A percentile compares a stretch with the other conserved stretches of the same genome.
Evolutionary conservation across 2,113 vertebrate genomes (phyloP).

Genomic region (Megaceryle maxima): DNA sequence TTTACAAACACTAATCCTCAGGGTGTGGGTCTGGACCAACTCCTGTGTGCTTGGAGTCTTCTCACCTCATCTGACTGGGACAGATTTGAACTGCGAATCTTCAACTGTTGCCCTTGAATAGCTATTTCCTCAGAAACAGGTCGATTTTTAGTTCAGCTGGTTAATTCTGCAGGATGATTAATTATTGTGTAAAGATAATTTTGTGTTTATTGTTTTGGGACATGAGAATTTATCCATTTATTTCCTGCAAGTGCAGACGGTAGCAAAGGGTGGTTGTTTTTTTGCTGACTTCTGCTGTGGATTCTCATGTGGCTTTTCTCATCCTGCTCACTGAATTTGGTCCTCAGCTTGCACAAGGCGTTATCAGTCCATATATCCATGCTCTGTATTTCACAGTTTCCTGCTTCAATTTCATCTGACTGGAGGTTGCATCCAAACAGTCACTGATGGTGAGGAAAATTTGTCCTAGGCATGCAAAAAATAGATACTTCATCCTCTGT

Average conservation of each 20-base stretch:
- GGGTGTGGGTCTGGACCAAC: not conserved
- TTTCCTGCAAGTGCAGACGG: not conserved
- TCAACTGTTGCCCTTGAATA: not conserved
- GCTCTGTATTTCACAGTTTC: not conserved
- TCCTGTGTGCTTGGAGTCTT: not conserved
- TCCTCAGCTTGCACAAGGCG: not conserved
- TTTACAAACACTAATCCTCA: not conserved
- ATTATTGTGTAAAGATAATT: not conserved
- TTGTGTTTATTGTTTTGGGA: conserved; percentile 13
- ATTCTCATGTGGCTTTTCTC: not conserved
- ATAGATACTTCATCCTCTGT: not conserved
- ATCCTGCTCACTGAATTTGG: not conserved
- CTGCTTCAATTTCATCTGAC: not conserved
- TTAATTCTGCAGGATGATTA: conserved; percentile 7
- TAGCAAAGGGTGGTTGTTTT: not conserved
- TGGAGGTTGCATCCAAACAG: not conserved
- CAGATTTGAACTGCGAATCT: not conserved
- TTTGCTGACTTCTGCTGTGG: not conserved
- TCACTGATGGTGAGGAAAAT: not conserved
- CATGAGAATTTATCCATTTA: not conserved
- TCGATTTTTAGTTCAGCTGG: not conserved
- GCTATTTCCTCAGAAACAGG: not conserved
- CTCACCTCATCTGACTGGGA: not conserved
- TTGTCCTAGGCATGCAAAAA: not conserved
- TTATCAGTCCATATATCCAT: not conserved